A percentile compares a stretch with the other conserved stretches of the same genome.
Conservation (phyloP, 1,140 invertebrate genomes). For the Magallana gigas region DNA sequence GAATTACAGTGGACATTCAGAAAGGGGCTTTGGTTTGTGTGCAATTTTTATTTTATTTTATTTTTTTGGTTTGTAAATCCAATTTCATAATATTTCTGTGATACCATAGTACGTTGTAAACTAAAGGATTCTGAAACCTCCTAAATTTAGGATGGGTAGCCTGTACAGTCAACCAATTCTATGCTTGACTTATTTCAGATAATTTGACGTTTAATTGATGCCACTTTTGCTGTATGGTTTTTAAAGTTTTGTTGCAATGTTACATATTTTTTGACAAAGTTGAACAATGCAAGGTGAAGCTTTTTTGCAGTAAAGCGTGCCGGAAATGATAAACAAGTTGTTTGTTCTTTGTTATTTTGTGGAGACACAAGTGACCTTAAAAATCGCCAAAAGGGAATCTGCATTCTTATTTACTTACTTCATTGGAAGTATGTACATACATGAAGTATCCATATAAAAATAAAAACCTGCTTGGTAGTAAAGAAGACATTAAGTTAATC, state of each 20-base stretch:
- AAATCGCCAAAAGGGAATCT: no score
- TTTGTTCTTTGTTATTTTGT: conserved; percentile 16
- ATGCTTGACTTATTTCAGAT: conserved; percentile 41
- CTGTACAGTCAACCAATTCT: conserved; percentile 36
- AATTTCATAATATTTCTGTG: conserved; percentile 38
- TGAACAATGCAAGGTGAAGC: conserved; percentile 58
- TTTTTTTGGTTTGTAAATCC: background rate
- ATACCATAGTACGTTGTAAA: conserved; percentile 27
- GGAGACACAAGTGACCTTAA: no score
- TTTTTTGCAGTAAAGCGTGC: conserved; percentile 63
- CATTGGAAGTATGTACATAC: no score
- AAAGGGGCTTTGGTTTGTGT: conserved; percentile 8
- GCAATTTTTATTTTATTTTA: background rate
- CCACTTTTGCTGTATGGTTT: conserved; percentile 34
- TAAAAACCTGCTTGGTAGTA: no score
- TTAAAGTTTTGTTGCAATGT: conserved; percentile 61
- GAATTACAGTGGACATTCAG: background rate
- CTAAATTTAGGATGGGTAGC: background rate
- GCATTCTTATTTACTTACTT: no score
- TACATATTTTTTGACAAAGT: conserved; percentile 56
- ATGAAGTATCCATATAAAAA: no score
- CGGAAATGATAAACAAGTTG: conserved; percentile 41
- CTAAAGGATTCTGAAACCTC: background rate
- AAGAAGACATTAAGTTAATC: no score
- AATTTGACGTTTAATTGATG: conserved; percentile 34